These are phyloP conservation scores for Oreochromis tanganicae DNA, from an alignment of 2,113 vertebrate genomes.

Conservation along the genomic window DNA sequence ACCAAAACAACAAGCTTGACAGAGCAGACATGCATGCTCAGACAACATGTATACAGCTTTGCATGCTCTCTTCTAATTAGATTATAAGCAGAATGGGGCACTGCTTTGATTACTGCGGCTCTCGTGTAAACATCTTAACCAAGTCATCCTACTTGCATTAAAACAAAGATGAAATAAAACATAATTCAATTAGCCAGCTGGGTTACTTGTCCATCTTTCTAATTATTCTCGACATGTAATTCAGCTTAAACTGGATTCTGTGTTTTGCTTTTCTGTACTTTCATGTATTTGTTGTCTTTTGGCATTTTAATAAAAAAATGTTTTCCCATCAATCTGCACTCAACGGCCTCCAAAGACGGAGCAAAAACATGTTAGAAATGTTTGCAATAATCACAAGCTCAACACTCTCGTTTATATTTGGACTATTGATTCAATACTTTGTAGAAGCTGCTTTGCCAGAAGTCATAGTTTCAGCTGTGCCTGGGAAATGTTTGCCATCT, in stretches of 20 bases:
- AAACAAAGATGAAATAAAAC: background rate
- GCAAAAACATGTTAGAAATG: background rate
- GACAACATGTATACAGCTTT: constrained; percentile 1
- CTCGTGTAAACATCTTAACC: background rate
- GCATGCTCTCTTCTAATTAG: background rate
- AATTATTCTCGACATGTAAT: background rate
- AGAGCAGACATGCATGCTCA: constrained; percentile 23
- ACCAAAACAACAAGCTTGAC: constrained; percentile 46
- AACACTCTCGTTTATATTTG: background rate
- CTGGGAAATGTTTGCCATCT: background rate
- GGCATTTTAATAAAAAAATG: background rate
- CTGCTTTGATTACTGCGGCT: background rate
- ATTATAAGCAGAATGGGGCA: background rate
- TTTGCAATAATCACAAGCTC: background rate
- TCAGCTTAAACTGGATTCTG: background rate
- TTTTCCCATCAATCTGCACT: background rate
- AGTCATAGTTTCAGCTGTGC: background rate
- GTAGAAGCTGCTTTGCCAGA: background rate
- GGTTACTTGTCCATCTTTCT: background rate
- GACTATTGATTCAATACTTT: background rate
- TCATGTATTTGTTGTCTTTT: background rate
- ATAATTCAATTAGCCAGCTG: background rate
- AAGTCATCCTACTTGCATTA: background rate
- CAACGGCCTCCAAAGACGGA: background rate
- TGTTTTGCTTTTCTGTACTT: background rate